Conservation (phyloP, 2,113 vertebrate species). For the Cyphomyrus discorhynchus region DNA sequence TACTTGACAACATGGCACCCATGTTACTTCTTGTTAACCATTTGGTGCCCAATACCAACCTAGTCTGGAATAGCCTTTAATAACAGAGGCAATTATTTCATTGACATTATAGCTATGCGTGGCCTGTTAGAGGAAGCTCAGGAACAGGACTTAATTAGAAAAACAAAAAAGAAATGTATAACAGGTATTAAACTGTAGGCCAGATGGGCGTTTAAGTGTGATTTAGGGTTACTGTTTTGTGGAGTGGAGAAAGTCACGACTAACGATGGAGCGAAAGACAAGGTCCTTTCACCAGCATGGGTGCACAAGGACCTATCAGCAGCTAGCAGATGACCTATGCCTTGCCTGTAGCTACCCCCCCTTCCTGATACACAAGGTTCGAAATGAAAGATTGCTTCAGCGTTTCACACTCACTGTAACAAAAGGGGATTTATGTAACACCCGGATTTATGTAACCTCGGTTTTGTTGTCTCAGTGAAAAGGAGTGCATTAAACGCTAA, state of each 20-base stretch:
- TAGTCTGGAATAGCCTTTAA: not conserved
- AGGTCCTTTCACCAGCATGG: not conserved
- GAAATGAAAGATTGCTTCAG: not conserved
- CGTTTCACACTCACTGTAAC: not conserved
- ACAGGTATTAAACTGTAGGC: not conserved
- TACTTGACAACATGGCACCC: too few relatives aligned
- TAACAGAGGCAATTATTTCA: not conserved
- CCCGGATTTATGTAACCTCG: not conserved
- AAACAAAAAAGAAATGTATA: not conserved
- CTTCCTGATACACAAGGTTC: not conserved
- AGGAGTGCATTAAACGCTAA: not conserved
- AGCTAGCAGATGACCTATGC: not conserved
- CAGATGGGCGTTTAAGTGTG: not conserved
- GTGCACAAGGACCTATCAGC: not conserved
- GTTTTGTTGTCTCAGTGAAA: slow-evolving; percentile 10
- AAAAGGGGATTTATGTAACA: slow-evolving; percentile 3
- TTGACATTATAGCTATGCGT: not conserved
- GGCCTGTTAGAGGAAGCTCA: not conserved
- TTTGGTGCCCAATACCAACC: not conserved
- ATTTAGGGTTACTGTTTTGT: not conserved
- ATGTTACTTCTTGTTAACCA: not conserved
- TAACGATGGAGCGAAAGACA: not conserved
- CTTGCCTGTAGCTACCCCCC: not conserved
- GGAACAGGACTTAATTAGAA: not conserved
- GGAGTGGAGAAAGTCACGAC: not conserved